Base-by-base conservation (phyloP, 2,113 vertebrate genomes). In the Plecturocebus donacophilus region DNA sequence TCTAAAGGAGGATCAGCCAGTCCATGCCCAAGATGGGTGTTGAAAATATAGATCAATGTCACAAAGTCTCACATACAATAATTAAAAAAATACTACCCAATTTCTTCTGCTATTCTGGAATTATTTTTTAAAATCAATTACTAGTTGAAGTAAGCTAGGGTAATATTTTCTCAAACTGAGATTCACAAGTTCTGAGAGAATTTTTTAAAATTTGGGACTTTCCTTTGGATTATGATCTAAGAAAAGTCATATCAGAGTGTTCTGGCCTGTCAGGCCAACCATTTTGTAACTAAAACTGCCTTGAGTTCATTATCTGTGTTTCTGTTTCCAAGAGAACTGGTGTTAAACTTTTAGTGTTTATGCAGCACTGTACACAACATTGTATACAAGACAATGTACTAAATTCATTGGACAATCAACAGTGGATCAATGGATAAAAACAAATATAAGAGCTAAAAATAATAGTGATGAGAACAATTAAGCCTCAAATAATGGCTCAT, bases 241-340 rank as follows among this genome's bases (percentile, higher is more conserved):
- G 94, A 94, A 96, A 95, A 96, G 88, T 30, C 91, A 80, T 70
- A 17, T 30, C 68, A 92, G 75, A 87, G 71, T 17, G 17, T 45
- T 93, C 87, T 47, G 80, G 58, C 87, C n/a, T 68, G 38, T 70
- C 5, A 1, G 30, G 45, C 85, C 66, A 71, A 68, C 9, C 35
- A 66, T 27, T n/a, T 95, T 87, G 54, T 54, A 66, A 77, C 32
- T 85, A 90, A 77, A 82, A 8, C 82, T 70, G 40, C n/a, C 68
- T 85, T 49, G 76, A 93, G n/a, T 84, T 96, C 54, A 47, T 89
- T 82, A 86, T 45, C 68, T 49, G 40, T 12, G 21, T 91, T 92
- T 91, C 56, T 70, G 32, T 73, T 88, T 91, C 58, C 52, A 89
- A 68, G 54, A 93, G 83, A 75, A 68, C 45, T 52, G 2, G 35